Conservation (phyloP, 2,797 vertebrate species). For the Bovichtus diacanthus region DNA sequence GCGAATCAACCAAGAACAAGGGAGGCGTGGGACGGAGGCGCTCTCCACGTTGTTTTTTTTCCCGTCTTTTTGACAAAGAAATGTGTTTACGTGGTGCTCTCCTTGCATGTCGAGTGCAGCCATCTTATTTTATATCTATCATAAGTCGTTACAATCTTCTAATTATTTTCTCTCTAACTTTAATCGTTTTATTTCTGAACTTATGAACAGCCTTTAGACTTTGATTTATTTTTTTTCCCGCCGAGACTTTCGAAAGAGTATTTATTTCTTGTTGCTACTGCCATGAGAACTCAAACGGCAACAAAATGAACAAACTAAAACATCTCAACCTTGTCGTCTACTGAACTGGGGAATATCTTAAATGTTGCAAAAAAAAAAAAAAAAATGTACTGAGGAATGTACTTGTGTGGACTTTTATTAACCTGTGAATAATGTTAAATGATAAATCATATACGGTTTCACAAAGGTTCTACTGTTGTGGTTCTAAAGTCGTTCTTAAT, state of each 20-base stretch:
- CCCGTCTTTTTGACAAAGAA: conserved; percentile 34
- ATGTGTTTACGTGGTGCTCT: conserved; percentile 66
- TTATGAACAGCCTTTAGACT: conserved; percentile 55
- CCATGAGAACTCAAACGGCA: conserved; percentile 70
- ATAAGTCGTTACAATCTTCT: conserved; percentile 39
- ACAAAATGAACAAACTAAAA: conserved; percentile 68
- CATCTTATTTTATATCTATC: conserved; percentile 56
- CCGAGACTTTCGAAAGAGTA: conserved; percentile 46
- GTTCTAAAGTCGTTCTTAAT: conserved; percentile 73
- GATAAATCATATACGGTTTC: conserved; percentile 50
- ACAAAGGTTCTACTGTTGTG: conserved; percentile 65
- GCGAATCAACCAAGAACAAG: conserved; percentile 31
- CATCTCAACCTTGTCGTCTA: conserved; percentile 49
- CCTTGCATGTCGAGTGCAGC: conserved; percentile 68
- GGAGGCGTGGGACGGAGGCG: neutral
- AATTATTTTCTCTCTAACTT: conserved; percentile 15
- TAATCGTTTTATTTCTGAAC: conserved; percentile 44
- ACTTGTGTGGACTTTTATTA: conserved; percentile 79
- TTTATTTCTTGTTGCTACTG: conserved; percentile 65
- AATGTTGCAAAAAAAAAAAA: conserved; percentile 68
- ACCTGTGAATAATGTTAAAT: conserved; percentile 71
- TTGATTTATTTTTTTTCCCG: no score
- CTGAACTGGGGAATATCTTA: conserved; percentile 65
- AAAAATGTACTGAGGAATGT: conserved; percentile 80
- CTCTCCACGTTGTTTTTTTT: neutral